phyloP scores from a whole-genome alignment of 2,797 vertebrate species.

The Myiotriccus ornatus region DNA sequence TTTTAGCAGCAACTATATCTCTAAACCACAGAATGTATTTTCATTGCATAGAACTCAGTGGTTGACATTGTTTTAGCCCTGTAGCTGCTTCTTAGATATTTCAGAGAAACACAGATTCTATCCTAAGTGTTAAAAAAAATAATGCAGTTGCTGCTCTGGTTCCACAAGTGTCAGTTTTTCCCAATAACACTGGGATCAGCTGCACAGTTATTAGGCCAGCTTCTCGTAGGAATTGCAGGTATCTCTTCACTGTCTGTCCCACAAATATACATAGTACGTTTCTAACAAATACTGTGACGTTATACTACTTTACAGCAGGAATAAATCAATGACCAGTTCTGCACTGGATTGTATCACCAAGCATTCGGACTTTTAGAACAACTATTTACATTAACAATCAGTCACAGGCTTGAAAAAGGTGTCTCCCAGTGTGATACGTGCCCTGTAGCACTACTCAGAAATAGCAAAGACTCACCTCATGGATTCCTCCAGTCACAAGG shows the following conservation, averaged over 20 bases:
- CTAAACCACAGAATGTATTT: not conserved
- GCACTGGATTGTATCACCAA: not conserved
- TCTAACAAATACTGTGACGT: not conserved
- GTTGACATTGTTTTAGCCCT: not conserved
- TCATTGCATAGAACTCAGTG: not conserved
- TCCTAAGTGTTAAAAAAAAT: not conserved
- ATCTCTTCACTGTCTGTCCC: not conserved
- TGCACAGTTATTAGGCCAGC: not conserved
- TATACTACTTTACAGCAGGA: not conserved
- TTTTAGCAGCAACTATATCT: not conserved
- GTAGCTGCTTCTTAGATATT: not conserved
- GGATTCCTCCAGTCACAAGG: not conserved
- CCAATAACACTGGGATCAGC: not conserved
- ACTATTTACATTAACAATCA: not conserved
- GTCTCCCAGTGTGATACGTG: rapidly evolving
- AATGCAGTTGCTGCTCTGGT: not conserved
- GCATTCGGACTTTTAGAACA: not conserved
- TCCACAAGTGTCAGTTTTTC: not conserved
- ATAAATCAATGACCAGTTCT: not conserved
- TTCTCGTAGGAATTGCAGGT: not conserved
- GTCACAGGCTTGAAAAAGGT: not conserved
- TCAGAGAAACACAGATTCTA: not conserved
- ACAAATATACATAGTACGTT: rapidly evolving
- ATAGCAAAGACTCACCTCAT: not conserved
- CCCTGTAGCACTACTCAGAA: not conserved